phyloP scores from a whole-genome alignment of 2,888 invertebrate genomes.

The Stenichneumon culpator region DNA sequence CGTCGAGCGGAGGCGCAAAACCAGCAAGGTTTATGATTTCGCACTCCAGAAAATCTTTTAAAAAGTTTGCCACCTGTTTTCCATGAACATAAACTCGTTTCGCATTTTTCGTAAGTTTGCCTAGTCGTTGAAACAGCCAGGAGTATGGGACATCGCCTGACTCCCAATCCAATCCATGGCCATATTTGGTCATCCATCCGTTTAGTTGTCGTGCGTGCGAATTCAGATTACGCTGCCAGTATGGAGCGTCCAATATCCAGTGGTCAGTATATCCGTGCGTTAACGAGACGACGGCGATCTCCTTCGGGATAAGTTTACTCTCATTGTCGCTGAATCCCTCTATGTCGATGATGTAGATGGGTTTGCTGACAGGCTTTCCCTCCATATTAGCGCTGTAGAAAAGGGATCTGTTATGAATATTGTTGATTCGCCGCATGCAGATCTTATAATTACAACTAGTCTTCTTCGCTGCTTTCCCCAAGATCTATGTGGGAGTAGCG shows the following conservation, averaged over 20 bases:
- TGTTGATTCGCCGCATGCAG: too few species aligned
- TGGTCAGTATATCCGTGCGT: background rate
- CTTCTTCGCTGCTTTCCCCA: too few species aligned
- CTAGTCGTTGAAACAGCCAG: conserved; percentile 20
- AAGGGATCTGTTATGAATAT: background rate
- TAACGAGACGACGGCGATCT: conserved; percentile 25
- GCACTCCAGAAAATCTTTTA: background rate
- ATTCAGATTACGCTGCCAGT: background rate
- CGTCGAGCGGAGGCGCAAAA: background rate
- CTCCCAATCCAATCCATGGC: conserved; percentile 37
- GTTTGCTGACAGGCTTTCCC: too few species aligned
- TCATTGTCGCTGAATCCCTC: background rate
- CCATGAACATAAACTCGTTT: conserved; percentile 21
- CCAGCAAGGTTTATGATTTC: background rate
- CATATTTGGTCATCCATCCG: conserved; percentile 5
- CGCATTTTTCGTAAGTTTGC: background rate
- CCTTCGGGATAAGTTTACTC: conserved; percentile 8
- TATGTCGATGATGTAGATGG: conserved; percentile 2
- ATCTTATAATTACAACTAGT: too few species aligned
- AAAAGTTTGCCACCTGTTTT: background rate
- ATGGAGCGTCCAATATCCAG: conserved; percentile 41
- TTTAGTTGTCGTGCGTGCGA: too few species aligned
- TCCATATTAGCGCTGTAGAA: background rate
- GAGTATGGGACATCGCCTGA: conserved; percentile 22
- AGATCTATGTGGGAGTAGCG: too few species aligned